Evolutionary conservation across 2,888 invertebrate genomes (phyloP).

Genomic region (Nymphalis polychloros): DNA sequence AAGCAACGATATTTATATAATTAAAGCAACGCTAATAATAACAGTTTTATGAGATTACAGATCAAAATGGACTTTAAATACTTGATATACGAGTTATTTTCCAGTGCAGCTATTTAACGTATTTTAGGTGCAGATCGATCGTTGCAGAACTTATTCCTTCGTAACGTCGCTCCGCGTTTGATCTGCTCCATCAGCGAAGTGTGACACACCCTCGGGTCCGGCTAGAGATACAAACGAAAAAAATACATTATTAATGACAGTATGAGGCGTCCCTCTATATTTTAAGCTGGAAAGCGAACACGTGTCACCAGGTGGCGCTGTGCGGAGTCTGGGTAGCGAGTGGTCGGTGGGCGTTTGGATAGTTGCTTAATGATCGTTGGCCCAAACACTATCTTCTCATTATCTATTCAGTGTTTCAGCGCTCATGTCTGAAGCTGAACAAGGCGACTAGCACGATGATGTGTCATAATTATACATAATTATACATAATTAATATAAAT

Average conservation of each 20-base stretch:
- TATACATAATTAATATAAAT: too few species aligned
- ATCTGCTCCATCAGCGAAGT: slow-evolving; percentile 98
- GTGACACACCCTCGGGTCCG: slow-evolving; percentile 89
- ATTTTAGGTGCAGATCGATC: slow-evolving; percentile 95
- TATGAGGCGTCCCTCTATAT: too few species aligned
- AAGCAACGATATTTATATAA: not conserved
- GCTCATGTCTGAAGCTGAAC: too few species aligned
- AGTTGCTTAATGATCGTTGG: too few species aligned
- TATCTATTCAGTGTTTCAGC: too few species aligned
- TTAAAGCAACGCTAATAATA: not conserved
- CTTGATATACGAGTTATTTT: slow-evolving; percentile 4
- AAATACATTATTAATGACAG: not conserved
- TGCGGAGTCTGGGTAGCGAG: too few species aligned
- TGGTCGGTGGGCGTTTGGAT: too few species aligned
- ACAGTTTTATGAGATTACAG: not conserved
- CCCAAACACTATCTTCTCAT: too few species aligned
- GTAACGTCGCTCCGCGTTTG: slow-evolving; percentile 90
- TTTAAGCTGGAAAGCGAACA: too few species aligned
- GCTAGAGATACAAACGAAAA: slow-evolving; percentile 64
- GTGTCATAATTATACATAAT: too few species aligned
- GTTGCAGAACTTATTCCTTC: slow-evolving; percentile 88
- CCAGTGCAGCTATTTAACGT: slow-evolving; percentile 68
- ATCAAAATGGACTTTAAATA: slow-evolving; percentile 1
- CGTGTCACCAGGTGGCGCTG: too few species aligned
- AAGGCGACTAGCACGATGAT: too few species aligned